These are phyloP conservation scores for Matsumyia berberina DNA, from an alignment of 2,888 invertebrate species.

Conservation along the genomic window DNA sequence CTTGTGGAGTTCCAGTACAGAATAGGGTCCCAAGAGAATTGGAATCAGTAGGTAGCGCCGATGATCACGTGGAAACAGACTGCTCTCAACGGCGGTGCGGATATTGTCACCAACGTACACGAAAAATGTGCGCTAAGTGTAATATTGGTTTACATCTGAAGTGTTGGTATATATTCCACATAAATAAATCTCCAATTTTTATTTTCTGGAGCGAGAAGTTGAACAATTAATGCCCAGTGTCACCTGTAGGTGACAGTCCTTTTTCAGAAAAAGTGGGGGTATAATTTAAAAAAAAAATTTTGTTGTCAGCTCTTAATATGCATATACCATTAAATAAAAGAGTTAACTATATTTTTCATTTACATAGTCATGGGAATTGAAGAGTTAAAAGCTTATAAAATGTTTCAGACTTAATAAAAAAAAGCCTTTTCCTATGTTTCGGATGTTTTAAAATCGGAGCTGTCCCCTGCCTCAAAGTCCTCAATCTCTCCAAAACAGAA, in stretches of 20 bases:
- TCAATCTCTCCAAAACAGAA: too few relatives aligned
- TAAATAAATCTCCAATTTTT: not conserved
- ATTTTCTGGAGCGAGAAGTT: not conserved
- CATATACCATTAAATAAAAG: too few relatives aligned
- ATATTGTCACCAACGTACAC: slow-evolving; percentile 34
- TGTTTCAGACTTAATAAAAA: too few relatives aligned
- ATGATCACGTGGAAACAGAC: slow-evolving; percentile 35
- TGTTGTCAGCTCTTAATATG: too few relatives aligned
- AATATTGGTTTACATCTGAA: not conserved
- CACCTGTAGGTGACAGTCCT: slow-evolving; percentile 6
- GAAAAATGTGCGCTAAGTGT: slow-evolving; percentile 11
- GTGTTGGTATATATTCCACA: not conserved
- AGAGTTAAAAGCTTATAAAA: too few relatives aligned
- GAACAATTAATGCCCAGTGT: slow-evolving; percentile 15
- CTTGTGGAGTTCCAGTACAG: slow-evolving; percentile 37
- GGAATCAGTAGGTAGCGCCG: slow-evolving; percentile 36
- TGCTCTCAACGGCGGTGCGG: slow-evolving; percentile 41
- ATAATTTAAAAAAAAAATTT: too few relatives aligned
- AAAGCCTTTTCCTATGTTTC: too few relatives aligned
- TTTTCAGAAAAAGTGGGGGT: too few relatives aligned
- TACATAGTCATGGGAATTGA: too few relatives aligned
- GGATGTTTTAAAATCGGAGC: too few relatives aligned
- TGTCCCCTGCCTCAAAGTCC: too few relatives aligned
- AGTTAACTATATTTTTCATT: too few relatives aligned
- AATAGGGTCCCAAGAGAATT: slow-evolving; percentile 37